These are phyloP conservation scores for Drosophila erecta DNA, from an alignment of 1,140 invertebrate genomes.

Conservation along the genomic window DNA sequence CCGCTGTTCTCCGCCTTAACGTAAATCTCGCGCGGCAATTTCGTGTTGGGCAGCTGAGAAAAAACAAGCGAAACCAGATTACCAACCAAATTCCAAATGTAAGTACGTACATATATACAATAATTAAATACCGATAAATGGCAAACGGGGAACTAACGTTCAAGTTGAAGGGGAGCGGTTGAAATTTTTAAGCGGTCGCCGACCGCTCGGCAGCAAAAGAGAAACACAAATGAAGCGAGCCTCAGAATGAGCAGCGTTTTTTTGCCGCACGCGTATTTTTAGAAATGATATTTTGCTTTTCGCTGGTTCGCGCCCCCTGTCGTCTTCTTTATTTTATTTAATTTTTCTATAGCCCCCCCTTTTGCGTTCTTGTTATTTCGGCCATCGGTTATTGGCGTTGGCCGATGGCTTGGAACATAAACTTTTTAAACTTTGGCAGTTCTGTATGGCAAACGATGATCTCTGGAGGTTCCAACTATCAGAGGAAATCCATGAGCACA, in stretches of 20 bases:
- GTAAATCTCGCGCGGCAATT: slow-evolving; percentile 90
- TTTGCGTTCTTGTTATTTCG: slow-evolving; percentile 3
- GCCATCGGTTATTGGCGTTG: slow-evolving; percentile 11
- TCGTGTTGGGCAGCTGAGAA: slow-evolving; percentile 86
- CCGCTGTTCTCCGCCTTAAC: slow-evolving; percentile 93
- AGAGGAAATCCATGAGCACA: neutral
- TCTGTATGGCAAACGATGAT: neutral
- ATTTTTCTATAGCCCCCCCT: slow-evolving; percentile 7
- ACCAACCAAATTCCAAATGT: slow-evolving; percentile 19
- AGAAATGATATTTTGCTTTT: slow-evolving; percentile 62
- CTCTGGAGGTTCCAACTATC: no score
- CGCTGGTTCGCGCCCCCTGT: slow-evolving; percentile 3
- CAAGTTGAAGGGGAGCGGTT: slow-evolving; percentile 8
- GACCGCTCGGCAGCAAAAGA: slow-evolving; percentile 38
- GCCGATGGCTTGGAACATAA: neutral
- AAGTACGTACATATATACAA: neutral
- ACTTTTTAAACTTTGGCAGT: neutral
- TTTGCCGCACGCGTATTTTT: slow-evolving; percentile 51
- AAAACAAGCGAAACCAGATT: slow-evolving; percentile 1
- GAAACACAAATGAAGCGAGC: slow-evolving; percentile 40
- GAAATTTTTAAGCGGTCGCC: slow-evolving; percentile 47
- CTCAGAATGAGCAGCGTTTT: slow-evolving; percentile 25
- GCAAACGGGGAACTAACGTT: slow-evolving; percentile 16
- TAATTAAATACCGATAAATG: slow-evolving; percentile 2
- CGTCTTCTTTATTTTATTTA: slow-evolving; percentile 12